Base-by-base conservation (phyloP, 2,888 invertebrate genomes). In the Lasius platythorax region DNA sequence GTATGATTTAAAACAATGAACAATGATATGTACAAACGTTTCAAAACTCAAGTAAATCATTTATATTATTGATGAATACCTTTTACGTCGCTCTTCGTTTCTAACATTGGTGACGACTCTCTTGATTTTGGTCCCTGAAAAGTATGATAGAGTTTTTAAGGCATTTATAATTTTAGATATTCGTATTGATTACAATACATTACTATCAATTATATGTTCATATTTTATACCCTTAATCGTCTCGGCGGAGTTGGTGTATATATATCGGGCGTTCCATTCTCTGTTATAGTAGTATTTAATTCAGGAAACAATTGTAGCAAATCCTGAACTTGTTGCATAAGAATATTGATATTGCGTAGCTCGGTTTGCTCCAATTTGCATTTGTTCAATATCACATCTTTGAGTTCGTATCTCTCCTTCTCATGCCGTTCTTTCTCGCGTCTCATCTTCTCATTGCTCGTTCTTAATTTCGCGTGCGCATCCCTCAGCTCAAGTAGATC, bases 391-490 rank as follows among this genome's bases (percentile, higher is more conserved):
- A 96, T 95, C 66, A 95, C 92, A 75, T 95, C 95, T 84, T 95
- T 95, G 78, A 96, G 94, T 76, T 96, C 96, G 88, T 97, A 97
- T 81, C 98, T 96, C 92, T 98, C 98, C 89, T 97, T 96, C 92
- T 98, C 98, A 93, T 97, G 97, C 0, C 98, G 96, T 93, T 98
- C 98, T 87, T 98, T 97, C 95, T 99, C 99, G 56, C 98, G 96
- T 73, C 98, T 96, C 88, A 99, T 95, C 93, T 98, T 98, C 93
- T 99, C 99, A 94, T 98, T 98, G 43, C 98, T 98, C 5, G 98
- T 98, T 82, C 98, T 96, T 87, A 99, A 95, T 94, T 98, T 98
- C 2, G 98, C 98, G 94, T 99, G 98, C 30, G 98, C 98, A 95
- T 99, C 99, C 40, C 98, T 96, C 75, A 99, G 95, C 95, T 99